Conservation (phyloP, 92 coral and sea anemone species). For the Siderastrea siderea region DNA sequence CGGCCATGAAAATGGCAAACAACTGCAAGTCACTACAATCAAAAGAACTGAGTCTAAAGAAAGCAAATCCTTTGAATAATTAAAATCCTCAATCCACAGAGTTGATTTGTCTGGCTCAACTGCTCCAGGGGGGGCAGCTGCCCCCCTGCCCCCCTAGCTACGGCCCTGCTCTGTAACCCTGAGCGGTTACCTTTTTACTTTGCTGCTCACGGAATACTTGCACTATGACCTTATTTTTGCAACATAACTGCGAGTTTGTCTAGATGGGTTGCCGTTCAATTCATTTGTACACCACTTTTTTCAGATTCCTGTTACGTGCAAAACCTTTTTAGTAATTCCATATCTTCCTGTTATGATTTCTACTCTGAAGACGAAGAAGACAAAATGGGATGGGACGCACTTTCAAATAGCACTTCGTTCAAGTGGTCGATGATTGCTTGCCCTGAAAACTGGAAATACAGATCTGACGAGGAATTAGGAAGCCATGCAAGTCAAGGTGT, state of each 20-base stretch:
- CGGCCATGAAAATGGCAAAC: no score
- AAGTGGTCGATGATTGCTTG: neutral
- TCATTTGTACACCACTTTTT: neutral
- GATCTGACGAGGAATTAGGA: constrained; percentile 5
- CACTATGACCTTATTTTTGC: neutral
- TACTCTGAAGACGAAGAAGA: constrained; percentile 43
- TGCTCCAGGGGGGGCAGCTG: no score
- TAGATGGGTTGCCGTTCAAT: neutral
- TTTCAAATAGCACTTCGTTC: constrained; percentile 11
- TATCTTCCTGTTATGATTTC: constrained; percentile 41
- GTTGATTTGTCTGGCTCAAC: no score
- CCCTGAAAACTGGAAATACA: constrained; percentile 48
- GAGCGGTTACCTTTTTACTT: no score
- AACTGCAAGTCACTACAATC: no score
- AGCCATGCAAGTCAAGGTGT: neutral
- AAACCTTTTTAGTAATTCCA: neutral
- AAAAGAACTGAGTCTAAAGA: no score
- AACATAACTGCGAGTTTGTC: neutral
- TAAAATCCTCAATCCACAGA: no score
- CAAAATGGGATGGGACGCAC: constrained; percentile 34
- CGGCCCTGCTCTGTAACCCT: no score
- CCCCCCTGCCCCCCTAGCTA: no score
- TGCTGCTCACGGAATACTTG: no score
- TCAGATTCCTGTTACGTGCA: constrained; percentile 34
- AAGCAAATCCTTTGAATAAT: no score